A percentile compares a stretch with the other conserved stretches of the same genome.
phyloP scores from a whole-genome alignment of 2,888 invertebrate species.

The Rotaria sp. region DNA sequence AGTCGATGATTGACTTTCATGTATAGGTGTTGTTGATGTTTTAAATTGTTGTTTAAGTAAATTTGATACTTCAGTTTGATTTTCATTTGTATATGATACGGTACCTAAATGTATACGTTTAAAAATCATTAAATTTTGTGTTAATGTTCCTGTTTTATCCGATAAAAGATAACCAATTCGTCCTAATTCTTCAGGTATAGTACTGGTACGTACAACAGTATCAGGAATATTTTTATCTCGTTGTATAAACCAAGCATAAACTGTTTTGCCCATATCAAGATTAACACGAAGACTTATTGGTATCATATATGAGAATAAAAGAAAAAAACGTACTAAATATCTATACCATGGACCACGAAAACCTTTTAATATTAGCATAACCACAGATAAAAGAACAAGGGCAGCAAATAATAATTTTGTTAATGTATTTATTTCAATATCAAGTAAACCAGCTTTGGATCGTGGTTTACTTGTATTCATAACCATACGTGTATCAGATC shows the following conservation, averaged over 20 bases:
- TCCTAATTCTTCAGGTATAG: conserved; percentile 95
- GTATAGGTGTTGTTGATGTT: conserved; percentile 29
- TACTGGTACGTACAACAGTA: conserved; percentile 89
- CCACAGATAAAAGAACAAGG: conserved; percentile 77
- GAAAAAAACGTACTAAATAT: conserved; percentile 88
- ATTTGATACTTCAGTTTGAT: conserved; percentile 33
- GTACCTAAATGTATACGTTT: conserved; percentile 88
- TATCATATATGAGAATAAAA: conserved; percentile 96
- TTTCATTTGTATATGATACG: conserved; percentile 72
- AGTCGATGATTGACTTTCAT: background rate
- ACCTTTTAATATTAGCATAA: conserved; percentile 84
- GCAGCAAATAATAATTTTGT: conserved; percentile 84
- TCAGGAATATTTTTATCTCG: conserved; percentile 83
- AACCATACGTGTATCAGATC: conserved; percentile 87
- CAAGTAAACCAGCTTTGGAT: conserved; percentile 88
- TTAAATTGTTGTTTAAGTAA: conserved; percentile 31
- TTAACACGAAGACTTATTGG: conserved; percentile 96
- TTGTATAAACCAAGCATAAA: conserved; percentile 92
- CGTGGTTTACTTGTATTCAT: conserved; percentile 96
- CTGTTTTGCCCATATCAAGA: conserved; percentile 94
- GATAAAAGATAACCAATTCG: conserved; percentile 89
- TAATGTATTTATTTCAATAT: conserved; percentile 87
- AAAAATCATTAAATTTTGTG: conserved; percentile 97
- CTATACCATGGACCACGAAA: conserved; percentile 82
- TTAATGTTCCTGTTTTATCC: conserved; percentile 95